phyloP scores from a whole-genome alignment of 2,797 vertebrate genomes.

The Gymnoscopelus braueri region DNA sequence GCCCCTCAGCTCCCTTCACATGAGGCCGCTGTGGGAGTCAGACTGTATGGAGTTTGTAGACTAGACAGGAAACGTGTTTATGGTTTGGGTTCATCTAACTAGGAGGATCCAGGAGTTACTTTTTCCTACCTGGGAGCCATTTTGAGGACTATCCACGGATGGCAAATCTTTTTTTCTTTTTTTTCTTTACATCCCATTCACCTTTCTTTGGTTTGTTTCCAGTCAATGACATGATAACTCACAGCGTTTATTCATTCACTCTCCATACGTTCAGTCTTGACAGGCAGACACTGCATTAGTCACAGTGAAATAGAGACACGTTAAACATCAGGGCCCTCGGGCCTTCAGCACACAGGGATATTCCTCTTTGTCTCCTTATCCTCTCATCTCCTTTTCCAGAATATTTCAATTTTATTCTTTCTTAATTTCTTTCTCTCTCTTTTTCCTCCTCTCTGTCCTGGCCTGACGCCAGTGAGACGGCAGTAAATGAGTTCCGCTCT shows the following conservation, averaged over 20 bases:
- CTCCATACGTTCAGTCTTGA: not conserved
- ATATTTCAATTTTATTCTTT: not conserved
- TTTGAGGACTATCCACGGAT: slow-evolving; percentile 12
- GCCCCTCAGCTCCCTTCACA: not conserved
- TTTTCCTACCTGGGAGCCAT: slow-evolving; percentile 32
- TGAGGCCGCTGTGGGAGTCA: slow-evolving; percentile 37
- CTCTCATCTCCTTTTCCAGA: slow-evolving; percentile 6
- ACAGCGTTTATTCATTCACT: slow-evolving; percentile 3
- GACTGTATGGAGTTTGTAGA: slow-evolving; percentile 27
- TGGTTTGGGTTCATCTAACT: not conserved
- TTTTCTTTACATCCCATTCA: slow-evolving; percentile 7
- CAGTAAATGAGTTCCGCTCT: slow-evolving; percentile 48
- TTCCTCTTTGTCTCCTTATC: slow-evolving; percentile 3
- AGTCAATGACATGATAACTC: slow-evolving; percentile 16
- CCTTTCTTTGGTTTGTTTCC: slow-evolving; percentile 25
- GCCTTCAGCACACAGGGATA: not conserved
- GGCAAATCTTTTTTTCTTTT: slow-evolving; percentile 41
- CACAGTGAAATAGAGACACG: not conserved
- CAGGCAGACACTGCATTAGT: slow-evolving; percentile 2
- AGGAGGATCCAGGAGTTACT: slow-evolving; percentile 20
- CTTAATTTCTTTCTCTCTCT: slow-evolving; percentile 11
- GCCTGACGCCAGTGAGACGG: slow-evolving; percentile 48
- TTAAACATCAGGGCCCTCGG: not conserved
- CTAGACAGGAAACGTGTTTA: slow-evolving; percentile 29
- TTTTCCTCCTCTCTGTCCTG: slow-evolving; percentile 14